phyloP scores from a whole-genome alignment of 2,113 vertebrate genomes.

The Andinoacara biseriatus region DNA sequence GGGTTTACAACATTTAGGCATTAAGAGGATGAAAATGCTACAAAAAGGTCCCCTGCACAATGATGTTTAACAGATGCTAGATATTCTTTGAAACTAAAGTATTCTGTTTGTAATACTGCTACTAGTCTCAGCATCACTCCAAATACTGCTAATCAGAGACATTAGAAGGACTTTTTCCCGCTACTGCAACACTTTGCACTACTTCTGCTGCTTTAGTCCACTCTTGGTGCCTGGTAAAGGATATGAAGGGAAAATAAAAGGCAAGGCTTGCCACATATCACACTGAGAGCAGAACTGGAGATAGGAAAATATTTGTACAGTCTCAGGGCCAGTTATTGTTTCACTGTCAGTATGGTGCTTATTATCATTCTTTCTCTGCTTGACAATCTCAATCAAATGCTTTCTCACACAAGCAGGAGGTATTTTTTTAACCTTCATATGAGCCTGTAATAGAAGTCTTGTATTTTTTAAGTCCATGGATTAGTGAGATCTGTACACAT shows the following conservation, averaged over 20 bases:
- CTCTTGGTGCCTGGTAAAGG: not conserved
- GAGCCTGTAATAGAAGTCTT: too few species aligned
- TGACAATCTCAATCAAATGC: not conserved
- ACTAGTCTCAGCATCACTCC: too few species aligned
- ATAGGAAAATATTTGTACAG: slow-evolving; percentile 18
- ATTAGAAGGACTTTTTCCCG: not conserved
- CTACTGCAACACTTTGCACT: not conserved
- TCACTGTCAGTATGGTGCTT: slow-evolving; percentile 12
- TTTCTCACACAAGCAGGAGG: slow-evolving; percentile 3
- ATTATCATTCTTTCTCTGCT: slow-evolving; percentile 41
- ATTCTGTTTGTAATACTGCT: too few species aligned
- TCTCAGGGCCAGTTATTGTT: slow-evolving; percentile 33
- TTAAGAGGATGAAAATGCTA: not conserved
- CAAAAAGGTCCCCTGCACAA: not conserved
- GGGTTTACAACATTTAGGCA: not conserved
- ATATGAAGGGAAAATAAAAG: not conserved
- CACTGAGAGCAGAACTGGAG: not conserved
- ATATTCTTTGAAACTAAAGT: too few species aligned
- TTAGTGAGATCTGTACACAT: too few species aligned
- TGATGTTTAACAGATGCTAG: too few species aligned
- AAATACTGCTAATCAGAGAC: not conserved
- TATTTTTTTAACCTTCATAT: slow-evolving; percentile 5
- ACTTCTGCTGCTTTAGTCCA: not conserved
- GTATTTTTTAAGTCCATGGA: too few species aligned
- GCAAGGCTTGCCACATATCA: not conserved